Conservation (phyloP, 2,797 vertebrate genomes). For the Tragelaphus oryx region DNA sequence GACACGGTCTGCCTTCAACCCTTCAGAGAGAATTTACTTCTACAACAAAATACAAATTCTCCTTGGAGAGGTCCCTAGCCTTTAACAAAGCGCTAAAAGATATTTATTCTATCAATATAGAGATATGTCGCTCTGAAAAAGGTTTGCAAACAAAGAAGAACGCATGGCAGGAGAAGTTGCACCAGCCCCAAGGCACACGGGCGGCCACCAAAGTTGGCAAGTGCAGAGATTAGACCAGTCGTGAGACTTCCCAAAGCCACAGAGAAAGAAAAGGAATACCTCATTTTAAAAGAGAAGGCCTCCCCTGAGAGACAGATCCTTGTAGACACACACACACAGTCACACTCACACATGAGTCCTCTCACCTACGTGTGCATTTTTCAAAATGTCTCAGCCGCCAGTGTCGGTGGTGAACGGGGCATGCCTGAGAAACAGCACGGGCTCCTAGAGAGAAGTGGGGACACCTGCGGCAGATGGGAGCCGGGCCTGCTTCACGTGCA, state of each 20-base stretch:
- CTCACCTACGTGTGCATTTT: slow-evolving; percentile 1
- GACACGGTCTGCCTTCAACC: slow-evolving; percentile 51
- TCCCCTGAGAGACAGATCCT: background rate
- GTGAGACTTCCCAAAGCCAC: slow-evolving; percentile 8
- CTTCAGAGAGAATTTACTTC: slow-evolving; percentile 84
- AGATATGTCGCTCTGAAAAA: slow-evolving; percentile 63
- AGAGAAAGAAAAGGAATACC: slow-evolving; percentile 61
- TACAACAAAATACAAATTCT: slow-evolving; percentile 82
- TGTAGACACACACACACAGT: background rate
- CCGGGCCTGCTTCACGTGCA: slow-evolving; percentile 70
- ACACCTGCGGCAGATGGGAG: slow-evolving; percentile 52
- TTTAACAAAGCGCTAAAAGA: slow-evolving; percentile 79
- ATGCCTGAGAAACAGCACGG: slow-evolving; percentile 21
- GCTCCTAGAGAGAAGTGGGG: slow-evolving; percentile 18
- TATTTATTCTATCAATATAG: slow-evolving; percentile 79
- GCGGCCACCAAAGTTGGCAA: slow-evolving; percentile 87
- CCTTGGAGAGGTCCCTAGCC: slow-evolving; percentile 76
- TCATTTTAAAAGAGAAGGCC: slow-evolving; percentile 30
- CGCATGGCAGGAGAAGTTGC: slow-evolving; percentile 79
- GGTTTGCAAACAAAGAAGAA: slow-evolving; percentile 79
- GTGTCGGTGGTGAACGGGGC: background rate
- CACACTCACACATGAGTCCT: background rate
- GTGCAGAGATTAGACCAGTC: slow-evolving; percentile 75
- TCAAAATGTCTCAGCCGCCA: background rate
- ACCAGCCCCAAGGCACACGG: slow-evolving; percentile 90